Evolutionary conservation across 2,113 vertebrate species (phyloP).

Genomic region (Xiphophorus hellerii): DNA sequence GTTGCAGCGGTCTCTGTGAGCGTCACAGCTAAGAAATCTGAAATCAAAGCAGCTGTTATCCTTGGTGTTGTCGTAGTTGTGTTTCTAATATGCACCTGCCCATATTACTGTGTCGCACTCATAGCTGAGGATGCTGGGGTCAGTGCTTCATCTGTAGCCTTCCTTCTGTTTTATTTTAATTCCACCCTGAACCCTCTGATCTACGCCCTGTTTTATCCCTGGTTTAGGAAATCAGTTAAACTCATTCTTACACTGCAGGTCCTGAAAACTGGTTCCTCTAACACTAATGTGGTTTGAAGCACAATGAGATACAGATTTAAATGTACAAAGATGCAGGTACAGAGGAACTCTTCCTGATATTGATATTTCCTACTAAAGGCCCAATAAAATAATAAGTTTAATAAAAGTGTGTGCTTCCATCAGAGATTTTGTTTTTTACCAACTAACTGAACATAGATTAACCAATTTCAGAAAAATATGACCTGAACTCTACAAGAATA

Average conservation of each 20-base stretch:
- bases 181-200: not conserved
- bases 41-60: conserved; percentile 1
- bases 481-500: too few relatives aligned
- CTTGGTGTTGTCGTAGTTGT: conserved; percentile 6
- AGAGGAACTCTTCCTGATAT: not conserved
- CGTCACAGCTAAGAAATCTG: conserved; percentile 1
- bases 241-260: not conserved
- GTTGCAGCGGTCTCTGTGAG: not conserved
- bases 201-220: not conserved
- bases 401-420: too few relatives aligned
- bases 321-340: not conserved
- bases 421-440: too few relatives aligned
- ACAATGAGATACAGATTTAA: not conserved
- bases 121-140: not conserved
- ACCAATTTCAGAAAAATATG: too few relatives aligned
- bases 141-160: not conserved
- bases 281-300: not conserved
- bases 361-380: not conserved
- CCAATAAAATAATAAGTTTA: not conserved
- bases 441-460: too few relatives aligned
- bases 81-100: not conserved
- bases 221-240: not conserved
- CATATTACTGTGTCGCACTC: not conserved
- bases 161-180: conserved; percentile 2
- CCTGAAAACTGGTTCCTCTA: not conserved